Conservation (phyloP, 2,113 vertebrate genomes). For the Ahaetulla prasina region DNA sequence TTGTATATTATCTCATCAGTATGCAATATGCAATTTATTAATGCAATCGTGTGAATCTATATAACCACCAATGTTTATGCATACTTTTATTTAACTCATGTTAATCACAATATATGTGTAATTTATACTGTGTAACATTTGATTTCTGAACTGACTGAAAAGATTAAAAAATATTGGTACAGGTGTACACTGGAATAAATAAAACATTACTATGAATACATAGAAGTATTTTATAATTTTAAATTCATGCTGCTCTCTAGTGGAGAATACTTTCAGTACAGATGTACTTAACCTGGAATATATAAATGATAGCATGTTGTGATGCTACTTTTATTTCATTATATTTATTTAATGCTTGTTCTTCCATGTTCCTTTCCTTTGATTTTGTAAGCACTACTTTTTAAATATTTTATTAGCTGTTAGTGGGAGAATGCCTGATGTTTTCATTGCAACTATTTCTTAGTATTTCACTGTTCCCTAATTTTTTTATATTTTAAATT, state of each 20-base stretch:
- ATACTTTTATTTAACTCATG: background rate
- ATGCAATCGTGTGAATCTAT: background rate
- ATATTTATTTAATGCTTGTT: background rate
- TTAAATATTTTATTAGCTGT: background rate
- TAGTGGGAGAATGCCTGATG: background rate
- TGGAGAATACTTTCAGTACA: constrained; percentile 65
- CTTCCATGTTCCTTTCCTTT: background rate
- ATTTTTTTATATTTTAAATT: background rate
- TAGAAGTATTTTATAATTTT: constrained; percentile 54
- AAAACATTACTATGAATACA: constrained; percentile 7
- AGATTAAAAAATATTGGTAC: background rate
- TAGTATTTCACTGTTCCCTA: background rate
- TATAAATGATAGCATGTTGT: background rate
- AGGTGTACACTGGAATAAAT: constrained; percentile 1
- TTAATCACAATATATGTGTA: background rate
- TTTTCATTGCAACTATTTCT: background rate
- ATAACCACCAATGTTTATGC: background rate
- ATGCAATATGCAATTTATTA: background rate
- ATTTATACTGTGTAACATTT: constrained; percentile 4
- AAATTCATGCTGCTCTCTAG: constrained; percentile 76
- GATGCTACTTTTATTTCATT: background rate
- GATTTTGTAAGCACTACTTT: background rate
- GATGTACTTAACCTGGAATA: background rate
- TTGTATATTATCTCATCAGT: background rate
- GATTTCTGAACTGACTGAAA: background rate